phyloP scores from a whole-genome alignment of 30 jellyfish, hydroid and myxozoan genomes.

The Sanderia malayensis region DNA sequence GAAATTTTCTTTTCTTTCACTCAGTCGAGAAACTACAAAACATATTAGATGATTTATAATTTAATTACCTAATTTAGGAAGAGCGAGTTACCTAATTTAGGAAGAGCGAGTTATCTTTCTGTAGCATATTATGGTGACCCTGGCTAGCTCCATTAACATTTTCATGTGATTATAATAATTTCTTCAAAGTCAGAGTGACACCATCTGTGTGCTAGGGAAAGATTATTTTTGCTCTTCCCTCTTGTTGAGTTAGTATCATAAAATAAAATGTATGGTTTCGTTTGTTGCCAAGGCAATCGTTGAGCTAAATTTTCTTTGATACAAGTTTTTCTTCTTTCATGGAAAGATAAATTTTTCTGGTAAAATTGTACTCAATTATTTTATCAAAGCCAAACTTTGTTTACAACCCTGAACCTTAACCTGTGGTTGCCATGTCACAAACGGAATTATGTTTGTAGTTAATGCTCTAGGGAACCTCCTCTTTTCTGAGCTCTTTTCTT shows the following conservation, averaged over 20 bases:
- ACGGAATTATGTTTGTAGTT: constrained; percentile 2
- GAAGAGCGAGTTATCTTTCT: too few relatives aligned
- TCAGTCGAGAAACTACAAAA: too few relatives aligned
- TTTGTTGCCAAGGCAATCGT: neutral
- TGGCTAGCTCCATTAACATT: too few relatives aligned
- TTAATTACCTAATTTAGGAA: too few relatives aligned
- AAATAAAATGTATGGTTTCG: constrained; percentile 1
- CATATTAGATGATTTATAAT: too few relatives aligned
- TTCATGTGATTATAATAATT: neutral
- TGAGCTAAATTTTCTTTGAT: neutral
- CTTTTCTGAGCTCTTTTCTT: neutral
- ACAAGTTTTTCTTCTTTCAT: neutral
- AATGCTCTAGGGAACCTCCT: constrained; percentile 5
- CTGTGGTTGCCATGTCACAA: constrained; percentile 1
- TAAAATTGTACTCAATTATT: neutral
- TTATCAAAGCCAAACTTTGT: neutral
- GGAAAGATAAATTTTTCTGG: neutral
- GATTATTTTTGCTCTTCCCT: constrained; percentile 1
- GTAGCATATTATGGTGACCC: too few relatives aligned
- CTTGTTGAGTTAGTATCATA: neutral
- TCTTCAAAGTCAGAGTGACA: neutral
- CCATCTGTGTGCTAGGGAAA: neutral
- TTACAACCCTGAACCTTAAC: neutral
- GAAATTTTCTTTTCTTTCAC: too few relatives aligned
- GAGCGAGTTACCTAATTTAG: too few relatives aligned